Evolutionary conservation across 2,113 vertebrate species (phyloP), one percentile per base, ranked within the genome.

Genomic region (Microcebus griseorufus): DNA sequence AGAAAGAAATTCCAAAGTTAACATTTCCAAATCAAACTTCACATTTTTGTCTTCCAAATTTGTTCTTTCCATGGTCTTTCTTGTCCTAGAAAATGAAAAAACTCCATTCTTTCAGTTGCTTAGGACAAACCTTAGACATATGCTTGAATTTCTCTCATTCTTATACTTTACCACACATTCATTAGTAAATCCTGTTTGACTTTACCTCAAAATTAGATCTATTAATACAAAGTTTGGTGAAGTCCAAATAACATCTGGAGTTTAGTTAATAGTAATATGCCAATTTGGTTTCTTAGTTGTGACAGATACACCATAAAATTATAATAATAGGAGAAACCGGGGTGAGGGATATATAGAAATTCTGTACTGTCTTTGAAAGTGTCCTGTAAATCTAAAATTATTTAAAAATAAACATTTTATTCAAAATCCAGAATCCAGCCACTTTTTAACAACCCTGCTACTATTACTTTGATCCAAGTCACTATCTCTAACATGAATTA

Each of bases 371-470:
- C 18, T 70, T 88, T 96, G n/a, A 18, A 95, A 78, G 51, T 60
- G 60, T 97, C 34, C 22, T 95, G 0, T 92, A 82, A 88, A 76
- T 93, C 16, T 96, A 48, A 83, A 96, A 53, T 86, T 69, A 89
- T 69, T 90, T 90, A 42, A 75, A 88, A 88, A 53, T 34, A 70
- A 67, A 93, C 76, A 29, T 7, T 79, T 45, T 17, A 22, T 78
- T 73, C 87, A 73, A 88, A 82, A 83, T 95, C 22, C 18, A 64
- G 29, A 94, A 69, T 79, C 32, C 14, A 92, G 27, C 73, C 16
- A 92, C 23, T 94, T 95, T 78, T 82, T 65, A 87, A 58, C 20
- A 70, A 22, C 27, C 65, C 18, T 12, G 23, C 45, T 67, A 17
- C 25, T 83, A 6, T 94, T 22, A 58, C 73, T 81, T 85, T 84